phyloP scores from a whole-genome alignment of 2,888 invertebrate genomes.

The Drosophila kanekoi region DNA sequence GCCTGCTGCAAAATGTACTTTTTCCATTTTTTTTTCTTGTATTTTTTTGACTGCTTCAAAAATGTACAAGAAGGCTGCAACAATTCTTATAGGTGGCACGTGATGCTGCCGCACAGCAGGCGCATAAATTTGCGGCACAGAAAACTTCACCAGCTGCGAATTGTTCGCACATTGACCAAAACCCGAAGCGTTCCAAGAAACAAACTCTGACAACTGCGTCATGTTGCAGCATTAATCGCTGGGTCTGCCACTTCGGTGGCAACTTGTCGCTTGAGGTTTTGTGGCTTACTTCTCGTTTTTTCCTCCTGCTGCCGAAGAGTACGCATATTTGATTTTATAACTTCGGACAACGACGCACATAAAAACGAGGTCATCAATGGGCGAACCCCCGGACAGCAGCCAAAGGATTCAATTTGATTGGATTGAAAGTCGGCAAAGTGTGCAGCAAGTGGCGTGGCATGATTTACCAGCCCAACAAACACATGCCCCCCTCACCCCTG shows the following conservation, averaged over 20 bases:
- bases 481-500: not conserved
- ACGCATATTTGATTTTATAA: slow-evolving; percentile 77
- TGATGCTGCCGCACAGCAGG: slow-evolving; percentile 59
- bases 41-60: slow-evolving; percentile 26
- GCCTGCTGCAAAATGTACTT: slow-evolving; percentile 50
- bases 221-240: slow-evolving; percentile 62
- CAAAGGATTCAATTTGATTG: slow-evolving; percentile 81
- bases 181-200: slow-evolving; percentile 7
- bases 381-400: not conserved
- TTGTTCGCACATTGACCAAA: slow-evolving; percentile 69
- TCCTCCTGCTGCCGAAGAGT: slow-evolving; percentile 4
- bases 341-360: slow-evolving; percentile 73
- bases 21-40: slow-evolving; percentile 1
- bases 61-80: slow-evolving; percentile 32
- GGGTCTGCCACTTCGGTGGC: slow-evolving; percentile 12
- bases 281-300: slow-evolving; percentile 12
- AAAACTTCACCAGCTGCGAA: slow-evolving; percentile 55
- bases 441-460: slow-evolving; percentile 56
- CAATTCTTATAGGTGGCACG: slow-evolving; percentile 53
- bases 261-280: slow-evolving; percentile 67
- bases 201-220: slow-evolving; percentile 40
- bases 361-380: slow-evolving; percentile 73
- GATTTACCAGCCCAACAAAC: slow-evolving; percentile 50
- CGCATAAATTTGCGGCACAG: slow-evolving; percentile 63
- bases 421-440: slow-evolving; percentile 63